Evolutionary conservation across 2,113 vertebrate species (phyloP).

Genomic region (Geococcyx californianus): DNA sequence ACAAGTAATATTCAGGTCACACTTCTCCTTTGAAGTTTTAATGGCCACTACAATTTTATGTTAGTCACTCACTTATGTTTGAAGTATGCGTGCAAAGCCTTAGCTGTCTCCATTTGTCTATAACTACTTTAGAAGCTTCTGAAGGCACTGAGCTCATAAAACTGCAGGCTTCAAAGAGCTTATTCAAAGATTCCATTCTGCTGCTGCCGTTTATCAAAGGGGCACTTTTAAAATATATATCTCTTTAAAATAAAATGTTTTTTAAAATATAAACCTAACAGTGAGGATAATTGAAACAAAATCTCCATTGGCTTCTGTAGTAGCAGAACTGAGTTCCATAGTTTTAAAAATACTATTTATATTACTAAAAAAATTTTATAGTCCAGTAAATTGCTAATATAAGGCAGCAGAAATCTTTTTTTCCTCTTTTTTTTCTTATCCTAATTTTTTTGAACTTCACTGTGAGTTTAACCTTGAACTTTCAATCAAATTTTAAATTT

Average conservation of each 20-base stretch:
- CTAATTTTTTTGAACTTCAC: not conserved
- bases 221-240: slow-evolving; percentile 53
- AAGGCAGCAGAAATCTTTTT: not conserved
- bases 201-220: slow-evolving; percentile 48
- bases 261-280: slow-evolving; percentile 30
- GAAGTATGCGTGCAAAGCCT: slow-evolving; percentile 60
- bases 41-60: slow-evolving; percentile 68
- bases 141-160: slow-evolving; percentile 67
- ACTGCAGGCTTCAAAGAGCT: slow-evolving; percentile 68
- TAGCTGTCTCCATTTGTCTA: slow-evolving; percentile 64
- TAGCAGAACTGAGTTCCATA: not conserved
- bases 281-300: slow-evolving; percentile 51
- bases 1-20: slow-evolving; percentile 61
- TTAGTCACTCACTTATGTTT: slow-evolving; percentile 64
- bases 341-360: slow-evolving; percentile 13
- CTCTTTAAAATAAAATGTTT: slow-evolving; percentile 59
- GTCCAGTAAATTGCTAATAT: not conserved
- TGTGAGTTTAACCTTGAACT: not conserved
- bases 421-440: not conserved
- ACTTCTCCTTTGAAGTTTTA: slow-evolving; percentile 67
- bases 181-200: slow-evolving; percentile 59
- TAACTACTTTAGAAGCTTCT: slow-evolving; percentile 69
- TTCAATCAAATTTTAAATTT: not conserved
- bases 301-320: slow-evolving; percentile 32
- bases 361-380: not conserved